Conservation (phyloP, 2,888 invertebrate species). For the Aradus depressus region DNA sequence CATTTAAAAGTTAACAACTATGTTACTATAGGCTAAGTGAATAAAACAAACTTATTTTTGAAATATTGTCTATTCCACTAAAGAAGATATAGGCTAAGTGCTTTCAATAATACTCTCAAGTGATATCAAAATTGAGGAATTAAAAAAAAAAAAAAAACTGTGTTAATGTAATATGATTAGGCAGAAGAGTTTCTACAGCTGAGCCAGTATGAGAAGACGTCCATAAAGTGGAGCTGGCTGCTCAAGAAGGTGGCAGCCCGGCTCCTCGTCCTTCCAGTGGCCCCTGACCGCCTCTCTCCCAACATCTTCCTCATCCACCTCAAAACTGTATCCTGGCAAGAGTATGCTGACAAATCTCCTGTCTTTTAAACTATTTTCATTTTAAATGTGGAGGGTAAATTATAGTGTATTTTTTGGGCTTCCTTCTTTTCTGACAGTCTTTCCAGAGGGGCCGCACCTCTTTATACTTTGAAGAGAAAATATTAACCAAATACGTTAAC, state of each 20-base stretch:
- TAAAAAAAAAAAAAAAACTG: background rate
- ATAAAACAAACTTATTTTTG: no score
- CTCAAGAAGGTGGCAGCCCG: constrained; percentile 52
- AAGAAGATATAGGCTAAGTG: no score
- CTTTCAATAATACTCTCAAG: no score
- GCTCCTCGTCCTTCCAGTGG: constrained; percentile 37
- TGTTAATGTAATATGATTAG: constrained; percentile 35
- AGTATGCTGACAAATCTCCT: constrained; percentile 37
- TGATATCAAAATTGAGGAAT: background rate
- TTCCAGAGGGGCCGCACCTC: no score
- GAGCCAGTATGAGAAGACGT: constrained; percentile 42
- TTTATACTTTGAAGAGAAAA: no score
- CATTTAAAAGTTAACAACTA: background rate
- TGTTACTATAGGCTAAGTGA: no score
- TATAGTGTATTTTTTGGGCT: no score
- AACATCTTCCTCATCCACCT: constrained; percentile 37
- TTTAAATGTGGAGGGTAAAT: no score
- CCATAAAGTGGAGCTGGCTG: constrained; percentile 51
- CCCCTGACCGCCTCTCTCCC: constrained; percentile 32
- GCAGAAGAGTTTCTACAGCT: constrained; percentile 44
- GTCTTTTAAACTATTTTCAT: constrained; percentile 33
- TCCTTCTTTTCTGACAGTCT: no score
- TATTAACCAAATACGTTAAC: no score
- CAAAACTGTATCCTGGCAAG: constrained; percentile 33
- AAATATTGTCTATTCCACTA: no score